Base-by-base conservation (phyloP, 2,797 vertebrate species). In the Rhinophrynus dorsalis region DNA sequence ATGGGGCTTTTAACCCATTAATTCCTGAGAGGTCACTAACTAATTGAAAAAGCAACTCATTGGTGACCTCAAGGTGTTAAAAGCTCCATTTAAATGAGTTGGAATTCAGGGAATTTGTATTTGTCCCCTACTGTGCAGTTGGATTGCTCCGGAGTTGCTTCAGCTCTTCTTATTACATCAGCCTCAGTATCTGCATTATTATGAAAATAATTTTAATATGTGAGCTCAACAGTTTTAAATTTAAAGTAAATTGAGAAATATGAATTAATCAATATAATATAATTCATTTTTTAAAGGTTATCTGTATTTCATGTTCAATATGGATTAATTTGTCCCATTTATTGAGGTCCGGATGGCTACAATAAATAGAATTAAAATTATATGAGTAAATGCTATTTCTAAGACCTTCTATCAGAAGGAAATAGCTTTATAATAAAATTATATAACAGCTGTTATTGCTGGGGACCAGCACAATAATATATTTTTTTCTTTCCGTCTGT, bases 381-480 rank as follows among this genome's bases (percentile, higher is more conserved):
- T 72, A 78, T 21, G 23, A 82, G 74, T 79, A 84, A 88, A 85
- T 86, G 75, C 74, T 85, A 79, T 88, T 90, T 85, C 76, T 81
- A 58, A 72, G 83, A 78, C 67, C 68, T 77, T 86, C 76, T 80
- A 82, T 75, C 77, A 84, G 76, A 79, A 89, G 83, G 83, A 91
- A 90, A 85, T 85, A 76, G 66, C 76, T 88, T 86, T 79, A 70
- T 85, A 90, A 89, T 69, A 79, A 77, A 84, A 86, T 89, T 85
- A 87, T 3, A 0, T 82, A 87, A 83, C 82, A 88, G 79, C 83
- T 88, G 78, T 75, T 78, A 67, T 78, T 79, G 62, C 74, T 75
- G 68, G 75, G 79, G 80, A 83, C 84, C 76, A 75, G 60, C 20
- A 63, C 68, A 77, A 76, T 73, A 78, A 80, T 77, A 67, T 79